Percentiles rank a stretch among this genome's conserved stretches.
phyloP scores from a whole-genome alignment of 2,113 vertebrate species.

The Kobus ellipsiprymnus region DNA sequence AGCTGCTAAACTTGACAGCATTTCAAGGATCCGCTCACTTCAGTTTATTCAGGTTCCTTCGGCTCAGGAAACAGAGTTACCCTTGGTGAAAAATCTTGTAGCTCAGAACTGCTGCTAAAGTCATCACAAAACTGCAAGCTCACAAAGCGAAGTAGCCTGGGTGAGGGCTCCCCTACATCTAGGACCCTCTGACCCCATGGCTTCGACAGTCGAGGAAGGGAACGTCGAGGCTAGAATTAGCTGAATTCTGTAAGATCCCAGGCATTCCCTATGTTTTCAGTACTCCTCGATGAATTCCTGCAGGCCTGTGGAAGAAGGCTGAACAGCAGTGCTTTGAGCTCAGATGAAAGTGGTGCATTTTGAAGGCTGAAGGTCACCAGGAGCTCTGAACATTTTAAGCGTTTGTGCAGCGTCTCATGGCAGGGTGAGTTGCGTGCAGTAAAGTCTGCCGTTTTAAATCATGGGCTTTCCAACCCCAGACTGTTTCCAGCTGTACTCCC shows the following conservation, averaged over 20 bases:
- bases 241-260: not conserved
- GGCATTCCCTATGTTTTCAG: not conserved
- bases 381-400: not conserved
- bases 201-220: not conserved
- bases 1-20: constrained; percentile 9
- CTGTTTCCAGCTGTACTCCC: not conserved
- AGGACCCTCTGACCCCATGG: not conserved
- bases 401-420: not conserved
- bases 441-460: constrained; percentile 22
- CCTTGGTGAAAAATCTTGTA: constrained; percentile 17
- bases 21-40: constrained; percentile 37
- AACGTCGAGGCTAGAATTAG: not conserved
- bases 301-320: not conserved
- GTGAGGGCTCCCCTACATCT: not conserved
- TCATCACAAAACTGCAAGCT: constrained; percentile 33
- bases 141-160: not conserved
- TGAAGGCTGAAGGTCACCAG: not conserved
- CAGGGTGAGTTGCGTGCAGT: not conserved
- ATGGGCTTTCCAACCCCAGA: not conserved
- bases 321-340: not conserved
- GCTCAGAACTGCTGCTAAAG: constrained; percentile 53
- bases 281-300: not conserved
- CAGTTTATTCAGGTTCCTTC: constrained; percentile 60
- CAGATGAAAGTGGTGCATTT: not conserved
- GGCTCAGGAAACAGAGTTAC: constrained; percentile 47